These are phyloP conservation scores for Hypomecis punctinalis DNA, from an alignment of 2,888 invertebrate species.

Conservation along the genomic window DNA sequence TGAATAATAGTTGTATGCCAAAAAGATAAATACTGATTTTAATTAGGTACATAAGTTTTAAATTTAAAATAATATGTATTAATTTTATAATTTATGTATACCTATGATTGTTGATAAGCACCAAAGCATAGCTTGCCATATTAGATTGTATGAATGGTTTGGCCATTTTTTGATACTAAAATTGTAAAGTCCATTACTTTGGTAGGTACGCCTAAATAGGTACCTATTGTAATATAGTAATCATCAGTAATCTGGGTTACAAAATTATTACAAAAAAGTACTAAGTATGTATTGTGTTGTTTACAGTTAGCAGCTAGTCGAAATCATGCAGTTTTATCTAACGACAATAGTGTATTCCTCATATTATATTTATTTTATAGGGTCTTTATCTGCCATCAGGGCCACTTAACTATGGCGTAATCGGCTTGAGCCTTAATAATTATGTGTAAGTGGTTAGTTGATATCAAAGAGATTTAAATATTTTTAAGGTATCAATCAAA, in stretches of 20 bases:
- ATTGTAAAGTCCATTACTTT: too few relatives aligned
- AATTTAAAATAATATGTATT: neutral
- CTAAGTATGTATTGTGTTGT: neutral
- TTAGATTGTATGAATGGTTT: constrained; percentile 70
- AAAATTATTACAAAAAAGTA: constrained; percentile 1
- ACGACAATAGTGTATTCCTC: neutral
- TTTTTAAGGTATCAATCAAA: too few relatives aligned
- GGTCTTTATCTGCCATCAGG: too few relatives aligned
- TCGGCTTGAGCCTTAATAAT: too few relatives aligned
- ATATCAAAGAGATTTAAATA: too few relatives aligned
- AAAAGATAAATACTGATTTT: constrained; percentile 38
- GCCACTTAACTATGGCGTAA: too few relatives aligned
- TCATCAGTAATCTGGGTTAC: neutral
- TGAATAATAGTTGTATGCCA: constrained; percentile 39
- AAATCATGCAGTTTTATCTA: constrained; percentile 13
- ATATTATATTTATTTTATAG: too few relatives aligned
- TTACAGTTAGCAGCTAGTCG: constrained; percentile 21
- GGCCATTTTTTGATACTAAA: constrained; percentile 51
- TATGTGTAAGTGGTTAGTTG: too few relatives aligned
- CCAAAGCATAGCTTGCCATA: constrained; percentile 84
- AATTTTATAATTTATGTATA: neutral
- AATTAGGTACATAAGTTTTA: neutral
- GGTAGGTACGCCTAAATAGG: too few relatives aligned
- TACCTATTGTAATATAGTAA: neutral
- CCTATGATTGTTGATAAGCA: constrained; percentile 63